Evolutionary conservation across 2,113 vertebrate species (phyloP).

Genomic region (Tragelaphus imberbis): DNA sequence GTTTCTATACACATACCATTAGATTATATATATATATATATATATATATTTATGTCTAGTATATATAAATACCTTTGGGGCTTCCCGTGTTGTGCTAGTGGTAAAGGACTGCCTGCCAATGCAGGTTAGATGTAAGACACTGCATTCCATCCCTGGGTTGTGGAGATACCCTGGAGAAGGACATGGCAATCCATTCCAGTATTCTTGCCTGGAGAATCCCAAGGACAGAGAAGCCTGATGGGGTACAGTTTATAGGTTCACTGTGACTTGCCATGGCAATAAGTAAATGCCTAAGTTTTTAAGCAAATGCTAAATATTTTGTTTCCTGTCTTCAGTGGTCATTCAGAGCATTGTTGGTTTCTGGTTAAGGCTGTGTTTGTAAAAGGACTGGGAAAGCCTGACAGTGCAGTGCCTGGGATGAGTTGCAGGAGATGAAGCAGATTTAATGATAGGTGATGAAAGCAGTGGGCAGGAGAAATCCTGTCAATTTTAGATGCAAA

Average conservation of each 20-base stretch:
- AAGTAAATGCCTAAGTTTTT: neutral
- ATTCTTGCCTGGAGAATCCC: neutral
- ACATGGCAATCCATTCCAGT: neutral
- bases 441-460: neutral
- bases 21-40: neutral
- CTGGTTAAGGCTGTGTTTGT: neutral
- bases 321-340: neutral
- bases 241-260: neutral
- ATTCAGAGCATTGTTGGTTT: neutral
- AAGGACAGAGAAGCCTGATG: accelerated
- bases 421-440: neutral
- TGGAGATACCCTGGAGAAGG: neutral
- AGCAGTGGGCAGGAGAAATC: neutral
- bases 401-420: neutral
- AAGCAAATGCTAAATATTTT: neutral
- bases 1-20: neutral
- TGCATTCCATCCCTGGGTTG: neutral
- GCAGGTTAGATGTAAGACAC: neutral
- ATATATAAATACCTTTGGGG: neutral
- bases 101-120: neutral
- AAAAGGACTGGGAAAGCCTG: neutral
- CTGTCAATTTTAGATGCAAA: neutral
- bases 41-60: neutral
- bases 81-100: accelerated
- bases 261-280: neutral